Conservation (phyloP, 2,797 vertebrate genomes). For the Tamandua tetradactyla region DNA sequence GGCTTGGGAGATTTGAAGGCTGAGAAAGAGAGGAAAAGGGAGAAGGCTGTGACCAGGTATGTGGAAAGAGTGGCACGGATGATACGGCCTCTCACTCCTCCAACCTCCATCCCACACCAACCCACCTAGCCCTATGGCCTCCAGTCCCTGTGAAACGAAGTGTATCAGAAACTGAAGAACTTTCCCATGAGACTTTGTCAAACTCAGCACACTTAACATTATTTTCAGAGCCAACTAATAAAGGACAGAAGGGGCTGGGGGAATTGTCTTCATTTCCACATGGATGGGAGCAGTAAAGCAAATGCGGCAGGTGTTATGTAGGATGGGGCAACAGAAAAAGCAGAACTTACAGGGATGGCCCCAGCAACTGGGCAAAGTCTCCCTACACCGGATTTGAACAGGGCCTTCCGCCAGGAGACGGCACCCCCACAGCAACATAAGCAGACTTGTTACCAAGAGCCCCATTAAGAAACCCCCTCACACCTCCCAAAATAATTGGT, state of each 20-base stretch:
- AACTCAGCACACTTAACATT: background rate
- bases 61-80: background rate
- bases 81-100: background rate
- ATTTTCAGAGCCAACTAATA: background rate
- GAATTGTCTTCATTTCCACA: background rate
- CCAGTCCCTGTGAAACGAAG: background rate
- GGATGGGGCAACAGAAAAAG: background rate
- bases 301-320: too few species aligned
- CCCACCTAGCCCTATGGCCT: background rate
- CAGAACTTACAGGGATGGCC: background rate
- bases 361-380: background rate
- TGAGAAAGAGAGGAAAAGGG: conserved; percentile 6
- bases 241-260: background rate
- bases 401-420: background rate
- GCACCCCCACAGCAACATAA: background rate
- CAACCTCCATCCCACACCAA: background rate
- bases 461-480: background rate
- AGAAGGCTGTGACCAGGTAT: background rate
- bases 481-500: background rate
- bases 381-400: background rate
- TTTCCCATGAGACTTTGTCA: background rate
- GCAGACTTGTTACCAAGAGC: background rate
- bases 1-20: background rate
- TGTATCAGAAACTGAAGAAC: background rate
- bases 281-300: background rate